Evolutionary conservation across 1,140 invertebrate genomes (phyloP), one percentile per base, ranked within the genome.

Genomic region (Lepeophtheirus salmonis): DNA sequence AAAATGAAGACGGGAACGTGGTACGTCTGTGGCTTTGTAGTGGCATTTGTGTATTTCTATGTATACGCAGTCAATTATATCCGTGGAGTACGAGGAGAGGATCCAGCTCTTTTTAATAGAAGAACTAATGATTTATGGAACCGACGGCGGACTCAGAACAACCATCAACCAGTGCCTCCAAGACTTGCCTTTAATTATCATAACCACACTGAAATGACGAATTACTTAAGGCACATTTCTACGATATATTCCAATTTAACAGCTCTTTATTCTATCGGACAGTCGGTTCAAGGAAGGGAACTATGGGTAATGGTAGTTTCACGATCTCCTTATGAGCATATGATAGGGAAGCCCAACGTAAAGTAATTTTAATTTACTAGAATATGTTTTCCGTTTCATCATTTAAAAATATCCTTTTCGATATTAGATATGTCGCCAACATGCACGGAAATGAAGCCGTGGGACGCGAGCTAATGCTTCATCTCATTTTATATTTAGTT

Each of bases 271-370:
- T 89, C 86, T 17, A 89, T 92, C 64, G 90, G 89, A 61, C 90
- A 89, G 73, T 89, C 87, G 54, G 85, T 89, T 1, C 83, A 91
- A 86, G 84, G 85, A 63, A 79, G 87, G 24, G 87, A 94, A 67
- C 77, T 96, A 14, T 95, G 89, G 89, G 89, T 94, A 21, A 82
- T 95, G 80, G 86, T 94, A 51, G 84, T 96, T 16, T 87, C 88
- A 0, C 80, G 82, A 41, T 89, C 82, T 48, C 89, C 82, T 0
- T 84, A 84, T 70, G 86, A 86, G 70, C 89, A 89, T 70, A 87
- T 86, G 80, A 80, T 92, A 63, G 83, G 86, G 30, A 88, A 88
- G 67, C 88, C 88, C 2, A 85, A 91, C 68, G 86, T 91, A 1
- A 90, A 91, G 71, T 89, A 89, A 68, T 82, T 91, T 41, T 41